phyloP scores from a whole-genome alignment of 2,113 vertebrate genomes.

The Fukomys damarensis region DNA sequence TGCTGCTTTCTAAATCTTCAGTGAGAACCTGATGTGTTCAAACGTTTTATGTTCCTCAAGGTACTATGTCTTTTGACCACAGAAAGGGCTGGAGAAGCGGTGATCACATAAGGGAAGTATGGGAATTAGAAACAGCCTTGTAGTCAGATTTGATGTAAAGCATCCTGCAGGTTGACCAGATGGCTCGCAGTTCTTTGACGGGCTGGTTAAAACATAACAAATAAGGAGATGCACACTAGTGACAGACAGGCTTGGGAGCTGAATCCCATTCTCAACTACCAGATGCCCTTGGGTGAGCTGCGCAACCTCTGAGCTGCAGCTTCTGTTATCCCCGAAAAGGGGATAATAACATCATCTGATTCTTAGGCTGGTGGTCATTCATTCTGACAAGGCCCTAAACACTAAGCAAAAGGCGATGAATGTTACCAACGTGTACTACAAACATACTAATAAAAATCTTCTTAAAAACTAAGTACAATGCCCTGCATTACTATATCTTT shows the following conservation, averaged over 20 bases:
- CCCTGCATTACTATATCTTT: background rate
- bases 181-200: background rate
- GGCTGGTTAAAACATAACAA: background rate
- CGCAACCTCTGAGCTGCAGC: background rate
- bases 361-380: background rate
- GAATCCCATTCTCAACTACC: background rate
- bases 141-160: background rate
- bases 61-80: background rate
- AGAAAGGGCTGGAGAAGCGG: background rate
- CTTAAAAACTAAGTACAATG: background rate
- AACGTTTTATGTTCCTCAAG: background rate
- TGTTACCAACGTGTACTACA: too few relatives aligned
- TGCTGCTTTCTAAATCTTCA: background rate
- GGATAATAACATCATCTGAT: background rate
- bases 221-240: background rate
- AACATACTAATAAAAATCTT: too few relatives aligned
- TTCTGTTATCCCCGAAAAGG: background rate
- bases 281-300: background rate
- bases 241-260: background rate
- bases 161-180: background rate
- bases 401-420: background rate
- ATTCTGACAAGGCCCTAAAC: background rate
- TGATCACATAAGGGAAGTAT: background rate
- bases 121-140: background rate
- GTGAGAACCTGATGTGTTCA: background rate